Percentiles rank a stretch among this genome's conserved stretches.
These are phyloP conservation scores for Parasteatoda lunata DNA, from an alignment of 2,888 invertebrate species.

Conservation along the genomic window DNA sequence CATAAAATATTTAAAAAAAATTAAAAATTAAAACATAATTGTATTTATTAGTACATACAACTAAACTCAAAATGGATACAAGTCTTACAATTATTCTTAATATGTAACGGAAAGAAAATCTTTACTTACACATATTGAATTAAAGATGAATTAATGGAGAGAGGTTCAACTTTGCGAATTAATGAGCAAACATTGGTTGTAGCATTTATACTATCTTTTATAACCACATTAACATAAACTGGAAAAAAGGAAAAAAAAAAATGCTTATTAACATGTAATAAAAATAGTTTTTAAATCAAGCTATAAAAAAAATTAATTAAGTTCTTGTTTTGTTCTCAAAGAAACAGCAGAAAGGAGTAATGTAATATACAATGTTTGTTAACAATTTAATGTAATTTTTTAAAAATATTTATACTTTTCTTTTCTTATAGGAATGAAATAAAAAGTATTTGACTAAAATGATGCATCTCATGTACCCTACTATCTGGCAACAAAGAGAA, in stretches of 20 bases:
- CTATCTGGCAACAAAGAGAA: too few species aligned
- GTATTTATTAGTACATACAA: neutral
- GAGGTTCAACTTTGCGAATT: conserved; percentile 50
- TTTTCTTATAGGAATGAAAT: too few species aligned
- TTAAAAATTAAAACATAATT: neutral
- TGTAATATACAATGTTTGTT: too few species aligned
- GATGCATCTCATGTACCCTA: too few species aligned
- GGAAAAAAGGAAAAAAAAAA: conserved; percentile 13
- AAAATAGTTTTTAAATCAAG: too few species aligned
- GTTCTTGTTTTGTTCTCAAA: too few species aligned
- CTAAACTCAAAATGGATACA: neutral
- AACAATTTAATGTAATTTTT: too few species aligned
- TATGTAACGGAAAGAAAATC: neutral
- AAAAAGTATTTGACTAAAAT: too few species aligned
- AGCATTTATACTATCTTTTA: conserved; percentile 50
- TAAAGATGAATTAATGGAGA: conserved; percentile 27
- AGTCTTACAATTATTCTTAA: neutral
- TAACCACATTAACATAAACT: conserved; percentile 67
- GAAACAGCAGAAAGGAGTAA: too few species aligned
- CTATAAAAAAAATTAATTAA: too few species aligned
- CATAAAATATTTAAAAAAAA: neutral
- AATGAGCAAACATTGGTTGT: conserved; percentile 66
- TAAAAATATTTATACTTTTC: too few species aligned
- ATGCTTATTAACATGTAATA: neutral
- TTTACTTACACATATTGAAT: conserved; percentile 47